A percentile compares a stretch with the other conserved stretches of the same genome.
Evolutionary conservation across 1,140 invertebrate genomes (phyloP).

Genomic region (Psilanteris sp.): DNA sequence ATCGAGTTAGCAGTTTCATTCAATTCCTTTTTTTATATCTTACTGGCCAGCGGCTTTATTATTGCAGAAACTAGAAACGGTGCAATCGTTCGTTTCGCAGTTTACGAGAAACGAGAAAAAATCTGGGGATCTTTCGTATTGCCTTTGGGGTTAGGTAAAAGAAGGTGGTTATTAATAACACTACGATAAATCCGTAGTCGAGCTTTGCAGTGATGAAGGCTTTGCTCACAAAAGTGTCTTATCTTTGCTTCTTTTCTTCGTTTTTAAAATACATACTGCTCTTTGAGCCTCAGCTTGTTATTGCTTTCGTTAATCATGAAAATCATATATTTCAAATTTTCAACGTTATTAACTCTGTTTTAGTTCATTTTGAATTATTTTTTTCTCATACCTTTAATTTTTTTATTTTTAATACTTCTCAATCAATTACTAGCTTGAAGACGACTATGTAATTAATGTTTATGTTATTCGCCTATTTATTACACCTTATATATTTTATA

Average conservation of each 20-base stretch:
- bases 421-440: no score
- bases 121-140: constrained; percentile 64
- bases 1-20: constrained; percentile 48
- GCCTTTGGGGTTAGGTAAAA: constrained; percentile 59
- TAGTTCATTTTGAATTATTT: no score
- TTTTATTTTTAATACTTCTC: no score
- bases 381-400: no score
- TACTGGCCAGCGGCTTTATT: constrained; percentile 41
- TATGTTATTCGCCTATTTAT: no score
- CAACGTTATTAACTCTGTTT: no score
- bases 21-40: constrained; percentile 44
- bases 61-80: constrained; percentile 30
- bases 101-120: constrained; percentile 67
- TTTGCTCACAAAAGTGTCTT: constrained; percentile 48
- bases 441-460: no score
- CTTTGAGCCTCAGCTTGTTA: not conserved
- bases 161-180: constrained; percentile 73
- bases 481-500: no score
- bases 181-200: constrained; percentile 71
- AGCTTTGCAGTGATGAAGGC: constrained; percentile 64
- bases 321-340: no score
- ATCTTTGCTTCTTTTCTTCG: constrained; percentile 13
- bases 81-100: constrained; percentile 62
- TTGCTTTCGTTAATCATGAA: no score
- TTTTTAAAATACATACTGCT: constrained; percentile 9